Evolutionary conservation across 2,113 vertebrate genomes (phyloP), one percentile per base, ranked within the genome.

Genomic region (Limanda limanda): DNA sequence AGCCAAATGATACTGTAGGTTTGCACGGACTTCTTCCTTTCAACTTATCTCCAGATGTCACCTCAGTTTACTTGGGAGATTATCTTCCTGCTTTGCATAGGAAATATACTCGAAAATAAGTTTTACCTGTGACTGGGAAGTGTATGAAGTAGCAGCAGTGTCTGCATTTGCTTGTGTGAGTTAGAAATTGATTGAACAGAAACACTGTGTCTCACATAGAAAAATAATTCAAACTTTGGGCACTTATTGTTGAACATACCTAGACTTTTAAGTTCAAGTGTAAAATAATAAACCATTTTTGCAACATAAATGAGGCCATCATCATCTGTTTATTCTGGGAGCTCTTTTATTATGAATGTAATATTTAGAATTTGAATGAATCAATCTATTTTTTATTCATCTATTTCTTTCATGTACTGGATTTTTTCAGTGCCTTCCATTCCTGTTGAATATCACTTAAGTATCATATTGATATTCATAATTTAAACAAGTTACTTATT

Each of bases 1-100:
- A 80, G 51, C 67, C 52, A 63, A 68, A 64, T 51, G 71, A 55
- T 37, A 25, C 51, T 68, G 27, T 60, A 10, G 35, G 52, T 68
- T 82, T 37, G 64, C 40, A 5, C 17, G 54, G 25, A 68, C 57
- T 63, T 40, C 72, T 40, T 56, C 58, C 47, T 65, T 75, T 23
- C 25, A 66, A 5, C 31, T 68, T 40, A 27, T 58, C 18, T n/a
- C 11, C 9, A 25, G 54, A 18, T 56, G 17, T 60, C 42, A 21
- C 60, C 37, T 42, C 6, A 9, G 9, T 76, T 52, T 13, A 31
- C 27, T 8, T 12, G 6, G 2, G 5, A 6, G 23, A 64, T 75
- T 66, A 2, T 14, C 13, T 1, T 20, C 5, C 47, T 24, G 17
- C 20, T 58, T 57, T 56, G 21, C n/a, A 21, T 3, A 40, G 40